Conservation (phyloP, 1,140 invertebrate genomes). For the Hypothenemus hampei region DNA sequence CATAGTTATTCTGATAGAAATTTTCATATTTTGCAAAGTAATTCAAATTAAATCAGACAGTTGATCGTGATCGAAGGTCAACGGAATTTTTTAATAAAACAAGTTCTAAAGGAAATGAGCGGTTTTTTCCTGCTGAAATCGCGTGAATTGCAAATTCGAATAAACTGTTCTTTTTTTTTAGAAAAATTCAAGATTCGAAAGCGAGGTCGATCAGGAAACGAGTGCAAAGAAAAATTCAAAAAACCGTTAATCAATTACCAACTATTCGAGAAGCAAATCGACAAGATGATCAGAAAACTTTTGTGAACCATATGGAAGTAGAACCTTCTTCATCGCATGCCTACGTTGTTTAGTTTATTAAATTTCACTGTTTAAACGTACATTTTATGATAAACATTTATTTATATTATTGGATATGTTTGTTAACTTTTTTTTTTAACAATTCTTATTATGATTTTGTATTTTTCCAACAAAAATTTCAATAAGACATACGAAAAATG, state of each 20-base stretch:
- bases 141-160: neutral
- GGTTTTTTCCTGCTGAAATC: neutral
- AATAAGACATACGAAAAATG: no score
- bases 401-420: no score
- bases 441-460: no score
- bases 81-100: neutral
- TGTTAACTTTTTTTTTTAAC: no score
- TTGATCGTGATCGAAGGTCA: neutral
- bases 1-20: neutral
- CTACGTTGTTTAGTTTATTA: no score
- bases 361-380: no score
- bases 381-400: no score
- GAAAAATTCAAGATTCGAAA: constrained; percentile 2
- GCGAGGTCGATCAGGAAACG: neutral
- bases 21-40: neutral
- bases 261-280: neutral
- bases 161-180: neutral
- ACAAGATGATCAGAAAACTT: neutral
- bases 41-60: neutral
- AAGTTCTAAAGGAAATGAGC: no score
- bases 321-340: neutral
- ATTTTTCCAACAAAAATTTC: no score
- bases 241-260: neutral
- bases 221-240: constrained; percentile 1
- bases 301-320: neutral